Conservation (phyloP, 2,113 vertebrate species). For the Saguinus imperator region DNA sequence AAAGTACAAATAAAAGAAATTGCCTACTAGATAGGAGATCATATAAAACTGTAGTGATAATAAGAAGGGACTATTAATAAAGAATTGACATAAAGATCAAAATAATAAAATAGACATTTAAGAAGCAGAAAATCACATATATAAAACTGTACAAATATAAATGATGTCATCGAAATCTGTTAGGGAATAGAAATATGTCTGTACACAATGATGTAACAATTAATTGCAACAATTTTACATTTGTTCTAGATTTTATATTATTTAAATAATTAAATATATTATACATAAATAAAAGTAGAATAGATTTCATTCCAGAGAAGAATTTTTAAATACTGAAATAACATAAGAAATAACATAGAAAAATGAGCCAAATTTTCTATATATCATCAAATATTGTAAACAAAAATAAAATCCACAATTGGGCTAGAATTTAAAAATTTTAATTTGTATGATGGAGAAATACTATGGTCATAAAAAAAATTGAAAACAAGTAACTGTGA, state of each 20-base stretch:
- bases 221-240: background rate
- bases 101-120: background rate
- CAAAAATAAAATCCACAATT: background rate
- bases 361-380: background rate
- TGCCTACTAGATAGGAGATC: background rate
- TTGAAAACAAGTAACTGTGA: background rate
- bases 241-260: background rate
- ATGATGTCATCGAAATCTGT: background rate
- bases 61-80: background rate
- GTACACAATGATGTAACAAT: background rate
- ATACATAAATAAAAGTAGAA: background rate
- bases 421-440: background rate
- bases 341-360: background rate
- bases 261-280: background rate
- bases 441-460: background rate
- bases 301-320: background rate
- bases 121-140: background rate
- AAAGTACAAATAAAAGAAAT: background rate
- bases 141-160: background rate
- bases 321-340: background rate
- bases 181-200: background rate
- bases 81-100: background rate
- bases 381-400: background rate
- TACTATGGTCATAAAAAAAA: background rate
- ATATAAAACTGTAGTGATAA: background rate